A percentile compares a stretch with the other conserved stretches of the same genome.
Conservation (phyloP, 2,888 invertebrate genomes). For the Eremobia ochroleuca region DNA sequence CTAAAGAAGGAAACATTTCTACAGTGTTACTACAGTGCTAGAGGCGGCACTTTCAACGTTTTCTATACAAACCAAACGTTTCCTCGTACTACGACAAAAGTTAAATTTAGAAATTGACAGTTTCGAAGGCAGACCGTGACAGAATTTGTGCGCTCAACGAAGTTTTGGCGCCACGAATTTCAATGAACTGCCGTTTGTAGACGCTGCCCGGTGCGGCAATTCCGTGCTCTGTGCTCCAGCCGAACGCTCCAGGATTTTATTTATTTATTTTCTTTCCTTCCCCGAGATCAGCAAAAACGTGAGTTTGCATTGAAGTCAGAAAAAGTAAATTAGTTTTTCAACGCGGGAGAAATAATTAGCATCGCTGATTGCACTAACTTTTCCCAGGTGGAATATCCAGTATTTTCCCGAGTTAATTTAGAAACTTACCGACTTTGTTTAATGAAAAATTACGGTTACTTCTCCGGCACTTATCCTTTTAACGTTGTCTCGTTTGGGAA, state of each 20-base stretch:
- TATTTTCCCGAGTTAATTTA: conserved; percentile 22
- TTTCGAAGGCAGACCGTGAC: background rate
- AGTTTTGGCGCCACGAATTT: background rate
- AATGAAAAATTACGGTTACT: conserved; percentile 31
- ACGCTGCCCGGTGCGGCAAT: background rate
- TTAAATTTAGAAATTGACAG: background rate
- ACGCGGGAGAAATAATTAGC: conserved; percentile 38
- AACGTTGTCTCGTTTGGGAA: conserved; percentile 22
- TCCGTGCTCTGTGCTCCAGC: background rate
- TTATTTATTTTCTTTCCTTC: conserved; percentile 38
- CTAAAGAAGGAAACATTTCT: conserved; percentile 18
- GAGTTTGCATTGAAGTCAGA: conserved; percentile 13
- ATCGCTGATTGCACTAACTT: conserved; percentile 42
- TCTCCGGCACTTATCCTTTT: conserved; percentile 20
- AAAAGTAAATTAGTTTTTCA: conserved; percentile 48
- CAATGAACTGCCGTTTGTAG: background rate
- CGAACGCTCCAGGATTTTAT: conserved; percentile 18
- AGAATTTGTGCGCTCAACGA: background rate
- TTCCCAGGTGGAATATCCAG: conserved; percentile 3
- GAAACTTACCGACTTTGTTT: conserved; percentile 13
- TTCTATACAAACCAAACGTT: background rate
- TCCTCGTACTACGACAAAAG: background rate
- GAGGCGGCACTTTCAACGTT: background rate
- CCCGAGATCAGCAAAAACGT: conserved; percentile 10
- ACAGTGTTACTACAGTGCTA: background rate